Percentiles rank a stretch among this genome's conserved stretches.
phyloP scores from a whole-genome alignment of 1,140 invertebrate genomes.

The Zelostemma sp. region DNA sequence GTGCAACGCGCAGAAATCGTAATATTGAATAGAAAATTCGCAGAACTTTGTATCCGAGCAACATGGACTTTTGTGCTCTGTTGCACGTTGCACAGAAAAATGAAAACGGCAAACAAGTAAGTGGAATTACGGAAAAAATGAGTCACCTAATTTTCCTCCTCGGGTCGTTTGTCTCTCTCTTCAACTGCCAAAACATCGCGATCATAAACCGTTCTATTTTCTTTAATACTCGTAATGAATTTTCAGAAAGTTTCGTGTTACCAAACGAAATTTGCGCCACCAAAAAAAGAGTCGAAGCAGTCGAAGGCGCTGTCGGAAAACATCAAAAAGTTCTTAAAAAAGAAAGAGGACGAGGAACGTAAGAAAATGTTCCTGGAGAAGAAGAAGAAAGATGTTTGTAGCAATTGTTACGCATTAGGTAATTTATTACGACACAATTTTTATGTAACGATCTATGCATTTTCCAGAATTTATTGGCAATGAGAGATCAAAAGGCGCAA shows the following conservation, averaged over 20 bases:
- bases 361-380: conserved; percentile 76
- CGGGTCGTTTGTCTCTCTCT: conserved; percentile 4
- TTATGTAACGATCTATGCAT: no score
- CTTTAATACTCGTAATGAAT: no score
- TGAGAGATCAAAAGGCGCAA: conserved; percentile 81
- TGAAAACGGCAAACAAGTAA: conserved; percentile 20
- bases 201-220: background rate
- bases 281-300: conserved; percentile 82
- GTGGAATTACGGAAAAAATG: background rate
- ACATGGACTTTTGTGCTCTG: conserved; percentile 14
- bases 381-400: conserved; percentile 73
- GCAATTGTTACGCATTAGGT: conserved; percentile 13
- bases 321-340: conserved; percentile 85
- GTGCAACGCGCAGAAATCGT: background rate
- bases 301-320: conserved; percentile 78
- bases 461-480: conserved; percentile 75
- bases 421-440: conserved; percentile 7
- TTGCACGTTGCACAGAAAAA: conserved; percentile 23
- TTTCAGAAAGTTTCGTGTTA: conserved; percentile 72
- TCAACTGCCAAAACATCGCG: background rate
- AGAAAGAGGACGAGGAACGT: conserved; percentile 83
- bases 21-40: background rate
- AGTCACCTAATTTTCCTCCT: background rate
- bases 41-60: background rate
- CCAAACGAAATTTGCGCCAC: conserved; percentile 82